Percentiles rank a stretch among this genome's conserved stretches.
These are phyloP conservation scores for Augochlora pura DNA, from an alignment of 1,140 invertebrate genomes.

Conservation along the genomic window DNA sequence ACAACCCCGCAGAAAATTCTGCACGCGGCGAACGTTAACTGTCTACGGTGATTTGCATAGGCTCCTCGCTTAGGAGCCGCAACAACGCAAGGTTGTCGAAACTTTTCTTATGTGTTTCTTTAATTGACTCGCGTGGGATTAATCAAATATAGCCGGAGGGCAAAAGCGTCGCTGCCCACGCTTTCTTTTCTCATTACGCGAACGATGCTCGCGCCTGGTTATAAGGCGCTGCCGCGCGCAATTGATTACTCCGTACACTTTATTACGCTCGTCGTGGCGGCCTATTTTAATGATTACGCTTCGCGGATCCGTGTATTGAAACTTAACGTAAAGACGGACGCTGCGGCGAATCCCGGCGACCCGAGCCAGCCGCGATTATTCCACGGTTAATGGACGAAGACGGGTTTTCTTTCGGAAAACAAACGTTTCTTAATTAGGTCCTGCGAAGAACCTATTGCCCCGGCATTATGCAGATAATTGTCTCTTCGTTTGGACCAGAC, in stretches of 20 bases:
- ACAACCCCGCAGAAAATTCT: background rate
- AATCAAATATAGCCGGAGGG: constrained; percentile 27
- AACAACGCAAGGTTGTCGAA: constrained; percentile 36
- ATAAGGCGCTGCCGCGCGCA: background rate
- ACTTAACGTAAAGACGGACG: background rate
- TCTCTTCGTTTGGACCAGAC: background rate
- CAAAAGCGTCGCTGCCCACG: constrained; percentile 29
- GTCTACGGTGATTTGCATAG: background rate
- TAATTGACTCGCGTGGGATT: constrained; percentile 43
- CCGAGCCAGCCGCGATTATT: background rate
- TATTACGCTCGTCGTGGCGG: constrained; percentile 11
- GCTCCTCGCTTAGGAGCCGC: background rate
- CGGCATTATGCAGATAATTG: background rate
- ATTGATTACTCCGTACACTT: constrained; percentile 29
- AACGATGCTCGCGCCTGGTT: background rate
- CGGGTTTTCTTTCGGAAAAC: background rate
- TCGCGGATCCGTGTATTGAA: background rate
- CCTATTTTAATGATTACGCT: constrained; percentile 20
- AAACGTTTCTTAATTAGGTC: background rate
- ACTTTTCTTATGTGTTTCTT: constrained; percentile 27
- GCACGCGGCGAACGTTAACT: background rate
- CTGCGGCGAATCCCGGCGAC: background rate
- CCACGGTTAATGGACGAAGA: background rate
- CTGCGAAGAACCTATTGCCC: too few species aligned
- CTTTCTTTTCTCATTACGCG: constrained; percentile 39